Evolutionary conservation across 2,113 vertebrate genomes (phyloP), one percentile per base, ranked within the genome.

Genomic region (Epinephelus fuscoguttatus): DNA sequence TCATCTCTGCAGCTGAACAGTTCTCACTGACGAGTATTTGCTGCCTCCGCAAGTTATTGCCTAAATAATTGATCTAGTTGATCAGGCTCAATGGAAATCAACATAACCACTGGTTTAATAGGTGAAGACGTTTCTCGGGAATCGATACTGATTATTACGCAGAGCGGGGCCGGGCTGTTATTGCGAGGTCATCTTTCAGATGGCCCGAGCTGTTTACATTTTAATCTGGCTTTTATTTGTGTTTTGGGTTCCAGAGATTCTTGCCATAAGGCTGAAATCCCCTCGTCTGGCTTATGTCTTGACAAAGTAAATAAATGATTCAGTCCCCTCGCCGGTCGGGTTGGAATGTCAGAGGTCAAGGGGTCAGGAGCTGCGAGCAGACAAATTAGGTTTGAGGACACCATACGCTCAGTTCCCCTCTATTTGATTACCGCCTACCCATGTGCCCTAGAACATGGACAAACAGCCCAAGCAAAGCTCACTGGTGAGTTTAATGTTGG

Each of bases 341-440:
- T 82, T 90, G 91, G 87, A 94, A 95, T 92, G 93, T 93, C 92
- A 95, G 88, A 92, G 91, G 82, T 93, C 86, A 76, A 2, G 62
- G 84, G 94, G 91, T 94, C 92, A 92, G 49, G 30, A 62, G 82
- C 68, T 91, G 92, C 84, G 76, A 92, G 88, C 81, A 88, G 85
- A 84, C 91, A 94, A 95, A 94, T 94, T 94, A 94, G 88, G 94
- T 94, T 95, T 92, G 78, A 87, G 90, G 90, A 89, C 93, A 75
- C 82, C 85, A 79, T 92, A 66, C 74, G 85, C 88, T 90, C 85
- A 76, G 87, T 84, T 90, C 81, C 45, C 71, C 80, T 94, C 80
- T 88, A 90, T 94, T 92, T 91, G 91, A 95, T 93, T 93, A 92
- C 88, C 70, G 63, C 75, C 71, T 88, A 83, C 27, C 84, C 81